Evolutionary conservation across 2,888 invertebrate species (phyloP), one percentile per base, ranked within the genome.

Genomic region (Cyclophora albipunctata): DNA sequence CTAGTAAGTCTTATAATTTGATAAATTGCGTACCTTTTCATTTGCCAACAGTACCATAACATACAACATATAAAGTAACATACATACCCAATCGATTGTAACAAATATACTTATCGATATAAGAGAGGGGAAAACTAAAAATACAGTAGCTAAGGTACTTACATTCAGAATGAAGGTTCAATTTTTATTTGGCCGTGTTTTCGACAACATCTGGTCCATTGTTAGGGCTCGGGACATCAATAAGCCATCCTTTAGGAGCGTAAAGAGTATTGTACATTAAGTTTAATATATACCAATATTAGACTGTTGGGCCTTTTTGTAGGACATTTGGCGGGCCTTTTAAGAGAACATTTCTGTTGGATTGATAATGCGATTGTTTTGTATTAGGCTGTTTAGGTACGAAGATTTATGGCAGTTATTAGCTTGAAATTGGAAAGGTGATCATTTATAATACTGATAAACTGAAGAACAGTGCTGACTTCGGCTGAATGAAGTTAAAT

Each of bases 201-300:
- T 66, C 62, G 53, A 63, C 54, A 71, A 56, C 80, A 81, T 75
- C 80, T 81, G 81, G 54, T 73, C 71, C 69, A 63, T 73, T 78
- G 78, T 78, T 73, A 75, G 69, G 75, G 69, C 71, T 71, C 74
- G 62, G 70, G 66, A 75, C 82, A 82, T 83, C 82, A 81, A 83
- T 84, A 84, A 82, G 81, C 81, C 75, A 80, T 81, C 78, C 75
- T 66, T 67, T 57, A 60, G 53, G 71, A 66, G 73, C 73, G 69
- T 78, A 72, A 78, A 62, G 75, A 62, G 45, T 41, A 45, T 7
- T 47, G 52, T 53, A 69, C 67, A 73, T 50, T 61, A 42, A 41
- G 47, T 46, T 45, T 45, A 48, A 42, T 37, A 42, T 40, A 34
- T 48, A 34, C 35, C 34, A 35, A 45, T 34, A 45, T 47, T 33